Conservation (phyloP, 37 sponge, comb jelly and placozoan species). For the Tethya wilhelma region DNA sequence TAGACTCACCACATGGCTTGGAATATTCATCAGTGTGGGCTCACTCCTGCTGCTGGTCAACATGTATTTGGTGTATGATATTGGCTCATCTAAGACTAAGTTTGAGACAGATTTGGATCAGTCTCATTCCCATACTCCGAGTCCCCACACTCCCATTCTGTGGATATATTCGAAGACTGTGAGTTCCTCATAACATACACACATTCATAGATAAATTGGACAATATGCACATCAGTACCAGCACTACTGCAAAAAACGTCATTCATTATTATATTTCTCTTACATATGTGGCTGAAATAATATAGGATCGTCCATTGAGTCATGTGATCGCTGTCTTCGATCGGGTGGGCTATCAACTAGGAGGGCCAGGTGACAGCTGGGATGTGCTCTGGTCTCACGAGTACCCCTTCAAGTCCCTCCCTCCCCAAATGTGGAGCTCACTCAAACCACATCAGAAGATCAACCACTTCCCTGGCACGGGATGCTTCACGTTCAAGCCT, state of each 20-base stretch:
- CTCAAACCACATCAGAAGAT: constrained; percentile 61
- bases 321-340: constrained; percentile 74
- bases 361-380: constrained; percentile 21
- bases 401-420: constrained; percentile 50
- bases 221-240: too few relatives aligned
- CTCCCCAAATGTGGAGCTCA: constrained; percentile 3
- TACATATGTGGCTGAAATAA: too few relatives aligned
- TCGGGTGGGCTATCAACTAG: constrained; percentile 45
- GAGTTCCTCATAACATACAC: too few relatives aligned
- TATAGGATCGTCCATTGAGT: constrained; percentile 43
- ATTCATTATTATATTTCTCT: too few relatives aligned
- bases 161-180: constrained; percentile 42
- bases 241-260: too few relatives aligned
- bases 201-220: too few relatives aligned
- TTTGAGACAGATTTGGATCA: neutral
- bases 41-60: neutral
- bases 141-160: neutral
- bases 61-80: neutral
- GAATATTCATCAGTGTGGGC: neutral
- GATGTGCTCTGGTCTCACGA: constrained; percentile 76
- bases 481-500: constrained; percentile 58
- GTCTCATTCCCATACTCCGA: neutral
- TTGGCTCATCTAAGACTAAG: neutral
- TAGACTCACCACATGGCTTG: neutral
- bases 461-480: constrained; percentile 74